Base-by-base conservation (phyloP, 2,797 vertebrate genomes). In the Podarcis lilfordi region DNA sequence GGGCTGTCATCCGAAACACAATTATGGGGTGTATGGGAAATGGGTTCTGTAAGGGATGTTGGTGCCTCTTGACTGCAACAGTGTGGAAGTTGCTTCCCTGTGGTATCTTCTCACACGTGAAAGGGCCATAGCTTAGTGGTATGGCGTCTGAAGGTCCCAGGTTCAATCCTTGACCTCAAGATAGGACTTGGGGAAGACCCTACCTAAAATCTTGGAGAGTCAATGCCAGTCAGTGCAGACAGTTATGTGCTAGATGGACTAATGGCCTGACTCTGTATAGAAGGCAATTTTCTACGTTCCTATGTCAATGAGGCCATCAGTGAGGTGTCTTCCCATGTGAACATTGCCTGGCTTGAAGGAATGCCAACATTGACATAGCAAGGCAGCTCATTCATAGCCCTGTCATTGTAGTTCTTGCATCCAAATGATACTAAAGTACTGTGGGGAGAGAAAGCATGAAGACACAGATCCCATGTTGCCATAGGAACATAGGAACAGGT, bases 21-120 rank as follows among this genome's bases (percentile, higher is more conserved):
- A 21, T 15, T 80, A 69, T 80, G 78, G 89, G 27, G 50, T 80
- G 61, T n/a, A 37, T 21, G 25, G 68, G 76, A 90, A 92, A 86
- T 50, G 83, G 77, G 1, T 89, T 15, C 13, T 37, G 23, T 2
- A 75, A 68, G 13, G 35, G 1, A 35, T 29, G 27, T 3, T 43
- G 37, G 25, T 40, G 37, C 61, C 40, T 25, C 80, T 29, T 1
- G 79, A 37, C 32, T 1, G 55, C n/a, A 61, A 27, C 21, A 40
- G 25, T 43, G 64, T 35, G 6, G 13, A 66, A 37, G 35, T 81
- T 13, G 10, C 55, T 64, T 9, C 19, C 17, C 17, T 64, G 61
- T 19, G 61, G 61, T 23, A 7, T 64, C 21, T 64, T 64, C 21
- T 23, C 21, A 5, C 61, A 64, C 5, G 7, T 19, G 61, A 23